Evolutionary conservation across 2,888 invertebrate genomes (phyloP), one percentile per base, ranked within the genome.

Genomic region (Criorhina ranunculi): DNA sequence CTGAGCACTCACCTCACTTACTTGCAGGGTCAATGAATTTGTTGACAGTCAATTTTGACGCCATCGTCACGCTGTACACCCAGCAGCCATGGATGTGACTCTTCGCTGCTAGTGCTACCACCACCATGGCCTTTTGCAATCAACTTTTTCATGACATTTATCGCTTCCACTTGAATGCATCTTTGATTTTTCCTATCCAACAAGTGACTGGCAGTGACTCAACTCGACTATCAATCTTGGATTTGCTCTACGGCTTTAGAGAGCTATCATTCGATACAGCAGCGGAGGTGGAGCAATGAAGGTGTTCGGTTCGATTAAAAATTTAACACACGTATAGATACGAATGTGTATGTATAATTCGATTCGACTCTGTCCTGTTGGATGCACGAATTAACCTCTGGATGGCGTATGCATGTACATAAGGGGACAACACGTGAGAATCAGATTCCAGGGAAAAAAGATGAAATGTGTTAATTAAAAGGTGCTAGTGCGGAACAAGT

Each of bases 31-130:
- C 77, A 82, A 82, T 82, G 82, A 82, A 82, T 82, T 82, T 82
- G 82, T 82, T 82, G 82, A 82, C 72, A 77, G 82, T 77, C 82
- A 82, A 82, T 82, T 82, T 82, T 82, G 82, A 82, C 77, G 77
- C 82, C 77, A 82, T 72, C 77, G 82, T 82, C 82, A 82, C 82
- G 82, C 64, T 70, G 77, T 73, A 37, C 59, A 73, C 37, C 70
- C 53, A 40, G 31, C 35, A 53, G 55, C 57, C 66, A 66, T 64
- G 66, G 66, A 4, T 51, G 42, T 60, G 35, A 19, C 19, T 53
- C 33, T 31, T 46, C 57, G 46, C 53, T 17, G 62, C 12, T 49
- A 37, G n/a, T n/a, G n/a, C 11, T 37, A 35, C 69, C 24, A 4
- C 24, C 24, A 4, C 62, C 35, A 57, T 40, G 35, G 67, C 67